Evolutionary conservation across 2,888 invertebrate species (phyloP), one percentile per base, ranked within the genome.

Genomic region (Therioaphis trifolii): DNA sequence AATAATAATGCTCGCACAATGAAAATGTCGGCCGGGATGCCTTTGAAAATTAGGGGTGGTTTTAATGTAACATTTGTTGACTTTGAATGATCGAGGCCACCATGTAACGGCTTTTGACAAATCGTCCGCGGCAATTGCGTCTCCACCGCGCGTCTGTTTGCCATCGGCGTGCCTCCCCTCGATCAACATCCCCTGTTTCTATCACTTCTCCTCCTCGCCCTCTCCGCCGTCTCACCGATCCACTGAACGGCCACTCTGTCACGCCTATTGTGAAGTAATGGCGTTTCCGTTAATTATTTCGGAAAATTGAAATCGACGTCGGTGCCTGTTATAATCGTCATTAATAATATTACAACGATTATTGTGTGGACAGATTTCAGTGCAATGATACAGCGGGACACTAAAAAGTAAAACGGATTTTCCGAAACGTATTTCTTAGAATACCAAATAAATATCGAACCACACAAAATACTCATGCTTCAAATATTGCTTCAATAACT

Each of bases 61-160:
- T 80, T 80, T 61, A 80, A 80, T 80, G 80, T 80, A 80, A 80
- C 80, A 49, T 61, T 71, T 71, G 71, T 80, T 80, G 80, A 72
- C 80, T 80, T 72, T 80, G 72, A 80, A 61, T 80, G 61, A 80
- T 80, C 72, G 80, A 80, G 21, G 61, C 80, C 46, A 46, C 61
- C 21, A 43, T 7, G 61, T 35, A 80, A 7, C 46, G 46, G 46
- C 61, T 72, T 61, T 72, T 80, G 72, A 80, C 80, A 80, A 80
- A 80, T 80, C 46, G 61, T 80, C 72, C 72, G n/a, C 49, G 61
- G 61, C 58, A 61, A 76, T 58, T 61, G 29, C 24, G 52, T 35
- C 12, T 43, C 35, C 63, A 5, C 29, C 4, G 18, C 61, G 9
- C 35, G 35, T 35, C 35, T 35, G 7, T 35, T 5, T 35, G 7